Base-by-base conservation (phyloP, 2,113 vertebrate genomes). In the Serilophus lunatus region DNA sequence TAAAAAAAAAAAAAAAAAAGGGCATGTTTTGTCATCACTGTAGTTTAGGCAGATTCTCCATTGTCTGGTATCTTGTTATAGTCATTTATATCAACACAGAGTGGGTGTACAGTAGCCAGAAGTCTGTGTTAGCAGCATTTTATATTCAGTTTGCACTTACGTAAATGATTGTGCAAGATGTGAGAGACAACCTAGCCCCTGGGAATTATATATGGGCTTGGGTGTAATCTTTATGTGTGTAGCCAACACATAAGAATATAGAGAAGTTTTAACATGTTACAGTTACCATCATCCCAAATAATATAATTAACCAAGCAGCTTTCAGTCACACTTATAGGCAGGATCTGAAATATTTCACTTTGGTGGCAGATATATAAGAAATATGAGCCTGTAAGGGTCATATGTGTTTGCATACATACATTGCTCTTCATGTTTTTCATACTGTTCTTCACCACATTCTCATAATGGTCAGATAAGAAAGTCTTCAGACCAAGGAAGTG, bases 121-220 rank as follows among this genome's bases (percentile, higher is more conserved):
- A 94, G 92, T 92, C 94, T 94, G 77, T 92, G 74, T 95, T 95
- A 92, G 77, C 81, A 89, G 77, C 7, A 7, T 68, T 95, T 95
- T 87, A 82, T 76, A 87, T 82, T 96, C 83, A 91, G 61, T 93
- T 95, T 96, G 86, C 96, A 82, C 95, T 97, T 96, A 96, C 95
- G 95, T 96, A 95, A 92, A 95, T 53, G 95, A 91, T 96, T 97
- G 94, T 95, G 95, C 88, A 97, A 97, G 93, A 95, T 56, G 60
- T 86, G 80, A 92, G 77, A 95, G 86, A 89, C 82, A 95, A 68
- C 93, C 72, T 93, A 88, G 93, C 90, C 91, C 42, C 90, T 79
- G 93, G 94, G 92, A 93, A 96, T 94, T 86, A 60, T 38, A 79
- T 64, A 57, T 81, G 61, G 51, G 57, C 94, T 96, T 86, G 92